Percentiles rank a stretch among this genome's conserved stretches.
Evolutionary conservation across 1,140 invertebrate genomes (phyloP).

Genomic region (Zaprionus kolodkinae): DNA sequence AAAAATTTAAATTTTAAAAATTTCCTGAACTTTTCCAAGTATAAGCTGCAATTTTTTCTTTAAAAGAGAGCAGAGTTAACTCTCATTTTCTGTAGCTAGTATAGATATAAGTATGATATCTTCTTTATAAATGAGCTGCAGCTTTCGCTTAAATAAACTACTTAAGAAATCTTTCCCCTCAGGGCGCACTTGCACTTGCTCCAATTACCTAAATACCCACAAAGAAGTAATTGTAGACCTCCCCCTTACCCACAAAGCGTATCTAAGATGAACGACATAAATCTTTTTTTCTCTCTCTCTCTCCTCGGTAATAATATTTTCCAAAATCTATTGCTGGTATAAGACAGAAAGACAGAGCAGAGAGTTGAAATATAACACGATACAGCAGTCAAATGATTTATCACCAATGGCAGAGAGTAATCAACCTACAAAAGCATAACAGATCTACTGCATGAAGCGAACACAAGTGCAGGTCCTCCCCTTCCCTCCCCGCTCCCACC

Average conservation of each 20-base stretch:
- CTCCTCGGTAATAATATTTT: neutral
- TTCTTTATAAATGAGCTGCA: neutral
- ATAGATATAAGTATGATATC: neutral
- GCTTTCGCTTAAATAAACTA: neutral
- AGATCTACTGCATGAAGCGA: constrained; percentile 41
- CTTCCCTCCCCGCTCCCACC: neutral
- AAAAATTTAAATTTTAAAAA: no score
- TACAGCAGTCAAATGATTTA: constrained; percentile 68
- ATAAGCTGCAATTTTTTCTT: no score
- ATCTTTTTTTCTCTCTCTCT: constrained; percentile 1
- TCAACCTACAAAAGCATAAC: constrained; percentile 65
- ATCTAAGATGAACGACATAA: constrained; percentile 7
- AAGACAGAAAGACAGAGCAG: constrained; percentile 22
- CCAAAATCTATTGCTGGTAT: constrained; percentile 36
- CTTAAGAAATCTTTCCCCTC: neutral
- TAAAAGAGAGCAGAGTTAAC: no score
- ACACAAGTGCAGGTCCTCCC: constrained; percentile 38
- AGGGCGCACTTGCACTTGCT: neutral
- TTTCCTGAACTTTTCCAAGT: no score
- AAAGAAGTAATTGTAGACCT: neutral
- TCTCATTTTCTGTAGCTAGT: no score
- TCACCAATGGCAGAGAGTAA: constrained; percentile 53
- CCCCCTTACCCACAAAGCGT: neutral
- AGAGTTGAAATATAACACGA: constrained; percentile 30
- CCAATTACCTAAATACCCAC: constrained; percentile 5